Conservation (phyloP, 92 coral and sea anemone genomes). For the Actinernus sp. region DNA sequence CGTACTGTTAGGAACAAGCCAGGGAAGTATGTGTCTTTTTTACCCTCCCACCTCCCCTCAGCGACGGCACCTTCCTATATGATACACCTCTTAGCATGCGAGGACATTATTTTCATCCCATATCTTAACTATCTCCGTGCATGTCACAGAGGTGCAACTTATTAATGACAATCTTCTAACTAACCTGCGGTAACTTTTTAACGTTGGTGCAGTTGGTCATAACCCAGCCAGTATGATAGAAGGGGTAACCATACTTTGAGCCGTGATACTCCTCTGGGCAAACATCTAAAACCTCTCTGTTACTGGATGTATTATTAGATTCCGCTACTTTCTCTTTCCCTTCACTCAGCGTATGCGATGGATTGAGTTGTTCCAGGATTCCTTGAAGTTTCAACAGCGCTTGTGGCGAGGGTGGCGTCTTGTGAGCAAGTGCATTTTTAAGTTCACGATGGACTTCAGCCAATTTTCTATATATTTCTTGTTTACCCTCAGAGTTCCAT, state of each 20-base stretch:
- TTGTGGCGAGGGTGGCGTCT: conserved; percentile 7
- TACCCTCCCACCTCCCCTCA: too few relatives aligned
- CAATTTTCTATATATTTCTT: conserved; percentile 1
- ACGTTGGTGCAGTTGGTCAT: conserved; percentile 37
- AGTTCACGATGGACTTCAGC: background rate
- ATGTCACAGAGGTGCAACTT: too few relatives aligned
- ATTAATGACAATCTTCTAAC: too few relatives aligned
- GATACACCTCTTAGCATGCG: too few relatives aligned
- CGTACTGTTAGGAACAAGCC: too few relatives aligned
- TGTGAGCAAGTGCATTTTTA: background rate
- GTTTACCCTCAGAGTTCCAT: background rate
- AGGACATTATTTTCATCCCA: too few relatives aligned
- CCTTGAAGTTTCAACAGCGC: conserved; percentile 3
- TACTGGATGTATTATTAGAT: background rate
- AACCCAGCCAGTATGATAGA: conserved; percentile 51
- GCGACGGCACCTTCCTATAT: too few relatives aligned
- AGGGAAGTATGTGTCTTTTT: too few relatives aligned
- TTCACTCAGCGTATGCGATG: conserved; percentile 17
- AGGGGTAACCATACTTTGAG: conserved; percentile 46
- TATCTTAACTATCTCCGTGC: too few relatives aligned
- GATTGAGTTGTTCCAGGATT: conserved; percentile 23
- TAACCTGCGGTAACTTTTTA: conserved; percentile 17
- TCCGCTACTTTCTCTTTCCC: background rate
- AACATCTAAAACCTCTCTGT: conserved; percentile 48
- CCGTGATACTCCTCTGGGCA: conserved; percentile 57